Evolutionary conservation across 2,113 vertebrate genomes (phyloP), one percentile per base, ranked within the genome.

Genomic region (Grallaria varia): DNA sequence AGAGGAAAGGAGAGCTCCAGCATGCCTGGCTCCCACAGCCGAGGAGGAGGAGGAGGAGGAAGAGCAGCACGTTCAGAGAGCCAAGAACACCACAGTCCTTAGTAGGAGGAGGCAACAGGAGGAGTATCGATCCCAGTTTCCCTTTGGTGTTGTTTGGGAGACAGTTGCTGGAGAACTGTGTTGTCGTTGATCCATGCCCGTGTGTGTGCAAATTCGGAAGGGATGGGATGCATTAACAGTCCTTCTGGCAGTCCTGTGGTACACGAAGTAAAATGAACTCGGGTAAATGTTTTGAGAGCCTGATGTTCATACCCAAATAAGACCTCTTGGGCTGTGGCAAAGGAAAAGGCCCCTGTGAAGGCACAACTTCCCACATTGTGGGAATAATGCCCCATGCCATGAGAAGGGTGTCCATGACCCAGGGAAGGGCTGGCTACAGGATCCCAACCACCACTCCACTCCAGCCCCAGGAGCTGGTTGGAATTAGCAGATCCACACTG

Each of bases 301-400:
- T 23, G 55, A 49, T 2, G 37, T 45, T 58, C 39, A 2, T 19
- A 2, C 1, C 31, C 28, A 17, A 17, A 27, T 47, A 0, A 44
- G 27, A n/a, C 18, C 18, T 50, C 31, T 27, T 1, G 0, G 23
- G 35, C 62, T 68, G 35, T 4, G 1, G 63, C 20, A 21, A 14
- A 44, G 18, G 47, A 81, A 30, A 31, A 68, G 35, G 33, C 58
- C 58, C 59, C 9, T 3, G 11, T 2, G 39, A 37, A 71, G 24
- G 37, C 2, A 14, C 42, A 55, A 30, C 53, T 79, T 28, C 9
- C 15, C 58, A 37, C 4, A 3, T 45, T 0, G 3, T 16, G 45
- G 52, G n/a, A 52, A 45, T 10, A 17, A 7, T 2, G 1, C 0
- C 66, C 49, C 28, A 0, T 0, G 16, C 3, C 28, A 4, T 0